Base-by-base conservation (phyloP, 2,797 vertebrate species). In the Chaunax sp. region DNA sequence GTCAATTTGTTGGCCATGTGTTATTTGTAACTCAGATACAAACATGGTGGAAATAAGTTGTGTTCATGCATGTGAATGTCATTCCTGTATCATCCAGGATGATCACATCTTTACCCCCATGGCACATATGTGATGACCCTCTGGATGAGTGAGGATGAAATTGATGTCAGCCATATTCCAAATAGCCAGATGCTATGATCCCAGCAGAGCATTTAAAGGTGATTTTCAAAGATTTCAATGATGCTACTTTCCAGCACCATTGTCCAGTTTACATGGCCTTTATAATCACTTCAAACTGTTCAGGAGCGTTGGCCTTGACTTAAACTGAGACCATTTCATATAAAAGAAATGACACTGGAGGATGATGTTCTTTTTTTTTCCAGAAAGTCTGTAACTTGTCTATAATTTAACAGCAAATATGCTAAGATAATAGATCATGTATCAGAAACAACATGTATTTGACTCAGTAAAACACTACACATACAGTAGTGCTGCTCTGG, bases 131-230 rank as follows among this genome's bases (percentile, higher is more conserved):
- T 43, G 44, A 75, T 54, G 72, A 80, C 64, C 71, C 46, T 10
- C 25, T 25, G 72, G 35, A 35, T 53, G 49, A 22, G 49, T 46
- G 43, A 52, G 69, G 50, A 61, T 61, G 20, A 63, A 65, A 63
- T 41, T 13, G 26, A 65, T 66, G 63, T 60, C 66, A 45, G 56
- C 51, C 63, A 49, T 62, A 72, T 72, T 67, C 50, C 15, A 62
- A 59, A 72, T 72, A 77, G 58, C 64, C 77, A 86, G 81, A 75
- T 78, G 52, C 51, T 69, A 7, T 0, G 30, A 59, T 76, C 57
- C 66, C 64, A 59, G 30, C 15, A 41, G 45, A 68, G 64, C 69
- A 13, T 62, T 77, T 68, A 63, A 56, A 47, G 22, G 44, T 45
- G 13, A 69, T 75, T 80, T 64, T 69, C 20, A 58, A 61, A 43